Conservation (phyloP, 2,888 invertebrate species). For the Alcis repandata region DNA sequence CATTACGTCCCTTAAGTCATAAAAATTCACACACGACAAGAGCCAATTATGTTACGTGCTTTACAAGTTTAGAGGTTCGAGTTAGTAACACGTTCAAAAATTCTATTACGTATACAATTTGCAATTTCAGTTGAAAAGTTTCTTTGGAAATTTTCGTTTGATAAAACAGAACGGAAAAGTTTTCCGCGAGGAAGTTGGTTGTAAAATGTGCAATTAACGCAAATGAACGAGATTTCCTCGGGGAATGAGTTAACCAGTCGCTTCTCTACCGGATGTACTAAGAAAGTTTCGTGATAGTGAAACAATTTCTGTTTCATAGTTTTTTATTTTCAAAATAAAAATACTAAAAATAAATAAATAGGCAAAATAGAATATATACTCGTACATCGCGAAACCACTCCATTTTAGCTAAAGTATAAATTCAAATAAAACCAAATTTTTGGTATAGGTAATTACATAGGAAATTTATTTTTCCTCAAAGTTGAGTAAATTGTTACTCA, state of each 20-base stretch:
- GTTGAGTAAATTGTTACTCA: no score
- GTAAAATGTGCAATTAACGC: conserved; percentile 9
- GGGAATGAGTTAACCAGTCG: conserved; percentile 1
- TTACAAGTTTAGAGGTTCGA: background rate
- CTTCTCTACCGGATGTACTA: background rate
- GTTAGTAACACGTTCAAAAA: background rate
- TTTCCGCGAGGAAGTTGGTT: background rate
- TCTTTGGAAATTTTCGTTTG: background rate
- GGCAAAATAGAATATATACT: no score
- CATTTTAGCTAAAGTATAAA: no score
- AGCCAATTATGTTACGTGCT: conserved; percentile 1
- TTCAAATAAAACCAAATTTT: no score
- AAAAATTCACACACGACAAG: conserved; percentile 5
- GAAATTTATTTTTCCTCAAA: no score
- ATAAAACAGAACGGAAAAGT: background rate
- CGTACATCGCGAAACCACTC: no score
- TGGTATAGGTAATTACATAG: no score
- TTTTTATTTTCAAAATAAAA: no score
- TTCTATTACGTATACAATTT: conserved; percentile 1
- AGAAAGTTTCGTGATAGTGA: no score
- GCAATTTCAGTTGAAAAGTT: conserved; percentile 4
- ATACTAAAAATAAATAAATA: no score
- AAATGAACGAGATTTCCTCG: conserved; percentile 14
- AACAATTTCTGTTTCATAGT: no score
- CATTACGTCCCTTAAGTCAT: conserved; percentile 12